Evolutionary conservation across 2,888 invertebrate species (phyloP).

Genomic region (Dysmachus trigonus): DNA sequence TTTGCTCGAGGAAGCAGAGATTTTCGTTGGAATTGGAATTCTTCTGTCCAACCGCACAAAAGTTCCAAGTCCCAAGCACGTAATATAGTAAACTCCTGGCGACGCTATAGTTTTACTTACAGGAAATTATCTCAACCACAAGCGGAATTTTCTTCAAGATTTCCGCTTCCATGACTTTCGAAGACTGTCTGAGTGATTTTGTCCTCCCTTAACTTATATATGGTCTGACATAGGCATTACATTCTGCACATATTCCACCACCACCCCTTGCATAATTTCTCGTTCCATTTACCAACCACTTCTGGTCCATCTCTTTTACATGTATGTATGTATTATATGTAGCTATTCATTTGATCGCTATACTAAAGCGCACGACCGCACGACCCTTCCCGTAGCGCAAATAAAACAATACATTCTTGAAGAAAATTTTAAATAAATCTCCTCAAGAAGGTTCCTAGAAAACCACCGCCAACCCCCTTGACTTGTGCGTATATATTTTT

Average conservation of each 20-base stretch:
- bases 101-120: neutral
- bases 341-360: constrained; percentile 17
- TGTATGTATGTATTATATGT: too few species aligned
- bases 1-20: neutral
- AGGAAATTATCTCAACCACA: neutral
- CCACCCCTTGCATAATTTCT: neutral
- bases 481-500: constrained; percentile 33
- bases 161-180: neutral
- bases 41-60: neutral
- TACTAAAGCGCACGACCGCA: neutral
- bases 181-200: neutral
- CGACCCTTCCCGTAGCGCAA: neutral
- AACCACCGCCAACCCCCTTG: neutral
- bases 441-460: neutral
- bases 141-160: neutral
- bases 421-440: constrained; percentile 6
- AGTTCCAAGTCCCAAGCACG: neutral
- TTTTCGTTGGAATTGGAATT: neutral
- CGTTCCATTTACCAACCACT: neutral
- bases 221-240: neutral
- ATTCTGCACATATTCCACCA: neutral
- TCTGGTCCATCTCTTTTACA: neutral
- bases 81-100: neutral
- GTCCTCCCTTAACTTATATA: neutral
- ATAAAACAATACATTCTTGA: constrained; percentile 37